These are phyloP conservation scores for Eurytoma californica DNA, from an alignment of 2,888 invertebrate genomes.

Conservation along the genomic window DNA sequence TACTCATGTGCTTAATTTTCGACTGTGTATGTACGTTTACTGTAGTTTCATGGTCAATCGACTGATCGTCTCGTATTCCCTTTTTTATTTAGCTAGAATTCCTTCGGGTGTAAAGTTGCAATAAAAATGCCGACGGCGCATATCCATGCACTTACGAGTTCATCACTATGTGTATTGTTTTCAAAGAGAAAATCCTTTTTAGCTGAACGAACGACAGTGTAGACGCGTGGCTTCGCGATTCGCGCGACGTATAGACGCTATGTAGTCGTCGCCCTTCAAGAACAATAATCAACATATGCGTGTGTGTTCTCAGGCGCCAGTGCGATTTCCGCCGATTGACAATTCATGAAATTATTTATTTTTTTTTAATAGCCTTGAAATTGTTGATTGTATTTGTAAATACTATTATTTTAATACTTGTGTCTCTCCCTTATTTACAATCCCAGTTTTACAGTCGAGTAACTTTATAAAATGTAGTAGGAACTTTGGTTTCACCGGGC, in stretches of 20 bases:
- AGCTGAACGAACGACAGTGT: conserved; percentile 38
- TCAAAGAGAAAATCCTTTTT: conserved; percentile 48
- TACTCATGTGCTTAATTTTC: conserved; percentile 72
- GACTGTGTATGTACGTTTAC: conserved; percentile 66
- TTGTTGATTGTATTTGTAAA: conserved; percentile 72
- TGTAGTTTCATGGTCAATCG: conserved; percentile 68
- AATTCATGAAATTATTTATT: conserved; percentile 45
- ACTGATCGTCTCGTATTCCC: conserved; percentile 51
- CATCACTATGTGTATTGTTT: conserved; percentile 44
- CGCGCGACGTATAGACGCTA: conserved; percentile 18
- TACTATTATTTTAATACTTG: conserved; percentile 69
- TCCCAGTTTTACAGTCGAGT: conserved; percentile 72
- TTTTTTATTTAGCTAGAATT: conserved; percentile 41
- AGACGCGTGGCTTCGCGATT: conserved; percentile 33
- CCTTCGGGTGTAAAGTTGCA: conserved; percentile 53
- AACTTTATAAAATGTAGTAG: conserved; percentile 77
- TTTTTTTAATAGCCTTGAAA: conserved; percentile 64
- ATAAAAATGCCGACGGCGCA: conserved; percentile 51
- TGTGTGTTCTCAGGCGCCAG: conserved; percentile 45
- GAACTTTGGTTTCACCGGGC: conserved; percentile 80
- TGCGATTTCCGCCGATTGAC: conserved; percentile 50
- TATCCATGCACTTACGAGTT: conserved; percentile 42
- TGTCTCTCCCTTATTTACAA: conserved; percentile 71
- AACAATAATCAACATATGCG: conserved; percentile 56
- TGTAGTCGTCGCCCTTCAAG: conserved; percentile 1